These are phyloP conservation scores for Chelonus formosanus DNA, from an alignment of 2,888 invertebrate genomes.

Conservation along the genomic window DNA sequence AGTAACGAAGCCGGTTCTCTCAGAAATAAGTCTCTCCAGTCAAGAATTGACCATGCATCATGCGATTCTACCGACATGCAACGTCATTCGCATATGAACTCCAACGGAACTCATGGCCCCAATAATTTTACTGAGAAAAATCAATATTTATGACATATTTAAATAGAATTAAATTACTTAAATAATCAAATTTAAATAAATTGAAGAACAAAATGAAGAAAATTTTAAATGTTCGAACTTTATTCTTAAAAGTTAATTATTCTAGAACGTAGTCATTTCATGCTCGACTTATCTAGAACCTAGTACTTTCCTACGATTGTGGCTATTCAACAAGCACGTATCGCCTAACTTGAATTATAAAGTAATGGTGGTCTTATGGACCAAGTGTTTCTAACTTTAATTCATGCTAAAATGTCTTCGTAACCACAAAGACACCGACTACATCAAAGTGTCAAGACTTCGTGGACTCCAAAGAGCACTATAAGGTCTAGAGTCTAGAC, in stretches of 20 bases:
- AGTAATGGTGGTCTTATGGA: constrained; percentile 45
- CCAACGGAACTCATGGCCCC: constrained; percentile 7
- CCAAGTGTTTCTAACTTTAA: constrained; percentile 47
- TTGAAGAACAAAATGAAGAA: constrained; percentile 20
- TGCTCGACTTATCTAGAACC: constrained; percentile 41
- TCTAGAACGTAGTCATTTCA: constrained; percentile 42
- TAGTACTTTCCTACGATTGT: background rate
- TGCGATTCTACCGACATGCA: constrained; percentile 33
- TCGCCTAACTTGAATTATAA: constrained; percentile 43
- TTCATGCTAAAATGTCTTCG: constrained; percentile 43
- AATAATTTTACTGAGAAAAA: background rate
- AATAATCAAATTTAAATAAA: constrained; percentile 16
- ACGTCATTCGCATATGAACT: constrained; percentile 5
- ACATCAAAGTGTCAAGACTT: constrained; percentile 8
- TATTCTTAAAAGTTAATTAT: constrained; percentile 38
- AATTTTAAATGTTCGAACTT: constrained; percentile 18
- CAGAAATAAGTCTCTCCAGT: constrained; percentile 24
- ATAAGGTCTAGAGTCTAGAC: constrained; percentile 9
- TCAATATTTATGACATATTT: background rate
- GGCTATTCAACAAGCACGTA: constrained; percentile 39
- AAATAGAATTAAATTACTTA: background rate
- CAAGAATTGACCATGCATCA: constrained; percentile 33
- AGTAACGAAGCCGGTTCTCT: constrained; percentile 37
- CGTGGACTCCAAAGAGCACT: constrained; percentile 36
- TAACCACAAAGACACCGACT: constrained; percentile 5